phyloP scores from a whole-genome alignment of 1,140 invertebrate genomes.

The Drosophila mayri region DNA sequence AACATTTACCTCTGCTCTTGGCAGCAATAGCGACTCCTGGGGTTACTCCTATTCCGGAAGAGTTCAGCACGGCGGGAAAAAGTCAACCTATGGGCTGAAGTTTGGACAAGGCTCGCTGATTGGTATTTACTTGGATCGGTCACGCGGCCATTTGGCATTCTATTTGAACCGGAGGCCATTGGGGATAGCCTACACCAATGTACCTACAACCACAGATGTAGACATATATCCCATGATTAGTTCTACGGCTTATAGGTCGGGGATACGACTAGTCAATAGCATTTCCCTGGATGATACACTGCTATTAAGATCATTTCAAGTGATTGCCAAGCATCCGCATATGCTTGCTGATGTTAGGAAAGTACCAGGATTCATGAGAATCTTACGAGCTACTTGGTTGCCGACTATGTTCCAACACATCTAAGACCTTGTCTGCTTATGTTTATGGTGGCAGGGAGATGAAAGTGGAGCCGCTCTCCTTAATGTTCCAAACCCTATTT shows the following conservation, averaged over 20 bases:
- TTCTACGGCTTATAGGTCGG: constrained; percentile 90
- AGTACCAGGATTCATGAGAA: constrained; percentile 67
- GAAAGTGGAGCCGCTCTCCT: too few species aligned
- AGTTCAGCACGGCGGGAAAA: constrained; percentile 87
- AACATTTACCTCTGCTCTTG: constrained; percentile 90
- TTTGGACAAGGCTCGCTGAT: constrained; percentile 88
- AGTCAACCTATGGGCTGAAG: constrained; percentile 85
- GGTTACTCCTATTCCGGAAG: constrained; percentile 91
- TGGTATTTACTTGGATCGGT: constrained; percentile 91
- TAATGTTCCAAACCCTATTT: background rate
- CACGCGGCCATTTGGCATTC: constrained; percentile 90
- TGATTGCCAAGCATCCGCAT: constrained; percentile 53
- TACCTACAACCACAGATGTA: constrained; percentile 78
- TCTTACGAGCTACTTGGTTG: constrained; percentile 69
- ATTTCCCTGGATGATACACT: constrained; percentile 84
- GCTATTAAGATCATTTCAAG: constrained; percentile 66
- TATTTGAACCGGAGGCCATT: constrained; percentile 87
- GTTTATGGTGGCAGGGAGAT: too few species aligned
- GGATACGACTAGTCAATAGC: constrained; percentile 88
- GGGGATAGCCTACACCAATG: constrained; percentile 75
- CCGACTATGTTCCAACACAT: constrained; percentile 9
- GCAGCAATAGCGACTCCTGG: constrained; percentile 90
- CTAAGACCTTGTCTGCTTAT: background rate
- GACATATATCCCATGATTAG: constrained; percentile 90
- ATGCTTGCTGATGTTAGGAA: constrained; percentile 55